phyloP scores from a whole-genome alignment of 2,113 vertebrate genomes.

The Nannobrachium achirus region DNA sequence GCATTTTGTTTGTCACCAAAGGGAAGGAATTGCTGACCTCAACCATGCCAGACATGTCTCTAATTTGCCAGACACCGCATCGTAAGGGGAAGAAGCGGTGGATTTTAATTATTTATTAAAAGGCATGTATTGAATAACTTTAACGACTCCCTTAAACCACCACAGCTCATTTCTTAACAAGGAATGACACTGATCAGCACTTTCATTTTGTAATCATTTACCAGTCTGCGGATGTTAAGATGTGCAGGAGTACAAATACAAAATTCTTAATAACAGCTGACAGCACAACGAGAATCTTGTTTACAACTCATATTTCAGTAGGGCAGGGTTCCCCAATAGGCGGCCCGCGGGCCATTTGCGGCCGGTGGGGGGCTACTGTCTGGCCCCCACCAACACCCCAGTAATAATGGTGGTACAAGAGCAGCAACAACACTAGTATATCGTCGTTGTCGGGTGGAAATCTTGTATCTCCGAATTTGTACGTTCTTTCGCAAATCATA shows the following conservation, averaged over 20 bases:
- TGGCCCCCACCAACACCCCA: no score
- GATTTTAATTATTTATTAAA: conserved; percentile 39
- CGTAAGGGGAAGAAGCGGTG: background rate
- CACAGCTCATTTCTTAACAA: conserved; percentile 21
- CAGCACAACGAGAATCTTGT: background rate
- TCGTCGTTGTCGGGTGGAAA: no score
- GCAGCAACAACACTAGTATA: no score
- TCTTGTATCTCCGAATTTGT: no score
- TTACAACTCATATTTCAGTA: background rate
- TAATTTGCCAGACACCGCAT: background rate
- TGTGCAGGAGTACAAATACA: no score
- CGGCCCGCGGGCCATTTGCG: no score
- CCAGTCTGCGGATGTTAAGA: conserved; percentile 37
- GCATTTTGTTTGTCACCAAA: conserved; percentile 28
- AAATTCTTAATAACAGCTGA: background rate
- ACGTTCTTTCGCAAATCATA: no score
- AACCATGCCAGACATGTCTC: conserved; percentile 26
- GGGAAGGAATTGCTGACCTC: conserved; percentile 55
- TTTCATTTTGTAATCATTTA: conserved; percentile 57
- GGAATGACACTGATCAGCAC: conserved; percentile 61
- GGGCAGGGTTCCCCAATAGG: no score
- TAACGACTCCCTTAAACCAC: conserved; percentile 22
- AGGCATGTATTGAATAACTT: conserved; percentile 13
- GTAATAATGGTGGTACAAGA: no score
- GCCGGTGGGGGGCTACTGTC: no score